Evolutionary conservation across 2,797 vertebrate genomes (phyloP).

Genomic region (Iguana delicatissima): DNA sequence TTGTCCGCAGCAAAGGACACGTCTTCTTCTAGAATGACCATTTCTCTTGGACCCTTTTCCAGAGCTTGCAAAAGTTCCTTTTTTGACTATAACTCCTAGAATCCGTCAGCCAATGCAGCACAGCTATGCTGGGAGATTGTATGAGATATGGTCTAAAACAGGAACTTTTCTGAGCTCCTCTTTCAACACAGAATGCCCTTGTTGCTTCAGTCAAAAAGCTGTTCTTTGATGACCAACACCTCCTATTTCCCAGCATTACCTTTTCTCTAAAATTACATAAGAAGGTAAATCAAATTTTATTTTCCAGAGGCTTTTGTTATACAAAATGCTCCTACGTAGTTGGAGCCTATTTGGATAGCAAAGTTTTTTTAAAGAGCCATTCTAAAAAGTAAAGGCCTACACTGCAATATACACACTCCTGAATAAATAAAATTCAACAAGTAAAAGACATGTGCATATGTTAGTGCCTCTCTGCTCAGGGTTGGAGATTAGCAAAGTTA

Average conservation of each 20-base stretch:
- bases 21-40: not conserved
- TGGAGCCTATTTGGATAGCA: not conserved
- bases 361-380: not conserved
- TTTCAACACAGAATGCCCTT: not conserved
- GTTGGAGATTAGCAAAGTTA: not conserved
- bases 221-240: not conserved
- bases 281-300: no score
- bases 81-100: not conserved
- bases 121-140: no score
- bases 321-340: no score
- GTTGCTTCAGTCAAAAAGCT: not conserved
- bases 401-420: not conserved
- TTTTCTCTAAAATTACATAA: not conserved
- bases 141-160: no score
- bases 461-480: constrained; percentile 21
- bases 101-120: no score
- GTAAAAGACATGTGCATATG: not conserved
- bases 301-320: not conserved
- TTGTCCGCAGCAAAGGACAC: no score
- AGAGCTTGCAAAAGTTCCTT: not conserved
- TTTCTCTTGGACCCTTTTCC: not conserved
- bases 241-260: not conserved
- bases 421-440: not conserved
- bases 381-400: not conserved
- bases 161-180: no score